Percentiles rank a stretch among this genome's conserved stretches.
These are phyloP conservation scores for Sciaenops ocellatus DNA, from an alignment of 2,797 vertebrate species.

Conservation along the genomic window DNA sequence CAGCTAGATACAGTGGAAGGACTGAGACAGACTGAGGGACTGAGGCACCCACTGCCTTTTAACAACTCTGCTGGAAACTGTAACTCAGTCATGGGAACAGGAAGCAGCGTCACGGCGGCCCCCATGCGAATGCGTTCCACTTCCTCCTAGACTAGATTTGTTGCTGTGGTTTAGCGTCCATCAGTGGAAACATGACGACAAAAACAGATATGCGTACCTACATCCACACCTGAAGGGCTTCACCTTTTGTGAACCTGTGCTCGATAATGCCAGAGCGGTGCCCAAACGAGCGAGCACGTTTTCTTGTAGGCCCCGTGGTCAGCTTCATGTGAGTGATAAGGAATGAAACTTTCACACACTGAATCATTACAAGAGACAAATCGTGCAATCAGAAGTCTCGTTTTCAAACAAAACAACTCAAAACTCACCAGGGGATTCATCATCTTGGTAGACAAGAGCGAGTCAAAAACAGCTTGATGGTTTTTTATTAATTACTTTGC, in stretches of 20 bases:
- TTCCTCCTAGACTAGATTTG: constrained; percentile 58
- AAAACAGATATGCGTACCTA: background rate
- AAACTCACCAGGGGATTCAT: constrained; percentile 20
- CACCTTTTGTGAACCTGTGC: background rate
- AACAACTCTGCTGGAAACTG: constrained; percentile 87
- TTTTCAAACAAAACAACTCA: constrained; percentile 51
- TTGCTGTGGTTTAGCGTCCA: constrained; percentile 18
- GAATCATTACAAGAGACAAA: constrained; percentile 57
- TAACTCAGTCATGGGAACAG: constrained; percentile 85
- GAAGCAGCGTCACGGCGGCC: constrained; percentile 90
- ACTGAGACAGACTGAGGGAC: constrained; percentile 47
- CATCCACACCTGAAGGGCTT: constrained; percentile 31
- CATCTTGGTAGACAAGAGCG: constrained; percentile 38
- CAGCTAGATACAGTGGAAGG: constrained; percentile 52
- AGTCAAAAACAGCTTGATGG: constrained; percentile 23
- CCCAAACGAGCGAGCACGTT: background rate
- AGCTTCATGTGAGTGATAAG: constrained; percentile 4
- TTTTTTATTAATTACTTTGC: constrained; percentile 30
- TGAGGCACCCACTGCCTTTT: constrained; percentile 77
- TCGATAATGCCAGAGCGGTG: background rate
- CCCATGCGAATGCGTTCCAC: constrained; percentile 75
- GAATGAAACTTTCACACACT: constrained; percentile 51
- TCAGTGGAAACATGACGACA: constrained; percentile 67
- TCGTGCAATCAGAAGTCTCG: constrained; percentile 19
- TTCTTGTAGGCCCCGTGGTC: background rate